Percentiles rank a stretch among this genome's conserved stretches.
phyloP scores from a whole-genome alignment of 2,888 invertebrate species.

The Euzetes globulus region DNA sequence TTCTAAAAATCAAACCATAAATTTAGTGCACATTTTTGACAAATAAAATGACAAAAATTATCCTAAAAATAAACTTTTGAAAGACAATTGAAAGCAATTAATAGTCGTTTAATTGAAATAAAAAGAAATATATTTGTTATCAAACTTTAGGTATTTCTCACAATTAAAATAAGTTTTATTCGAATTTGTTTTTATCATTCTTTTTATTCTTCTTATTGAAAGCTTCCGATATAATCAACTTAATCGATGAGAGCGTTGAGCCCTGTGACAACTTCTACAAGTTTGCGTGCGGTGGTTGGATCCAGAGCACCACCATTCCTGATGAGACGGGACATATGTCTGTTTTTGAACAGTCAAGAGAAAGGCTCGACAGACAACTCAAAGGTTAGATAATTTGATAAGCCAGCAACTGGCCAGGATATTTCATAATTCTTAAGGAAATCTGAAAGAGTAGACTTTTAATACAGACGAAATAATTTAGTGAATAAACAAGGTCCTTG shows the following conservation, averaged over 20 bases:
- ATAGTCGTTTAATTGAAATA: no score
- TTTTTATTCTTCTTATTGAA: background rate
- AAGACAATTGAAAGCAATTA: background rate
- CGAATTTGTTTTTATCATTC: no score
- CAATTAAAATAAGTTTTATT: no score
- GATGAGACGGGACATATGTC: conserved; percentile 34
- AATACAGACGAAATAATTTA: no score
- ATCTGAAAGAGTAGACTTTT: no score
- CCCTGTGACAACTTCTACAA: conserved; percentile 35
- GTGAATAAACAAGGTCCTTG: no score
- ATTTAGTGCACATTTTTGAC: no score
- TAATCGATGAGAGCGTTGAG: conserved; percentile 29
- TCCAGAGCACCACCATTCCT: conserved; percentile 31
- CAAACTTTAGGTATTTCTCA: no score
- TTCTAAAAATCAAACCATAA: no score
- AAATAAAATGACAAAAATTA: background rate
- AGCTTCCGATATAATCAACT: conserved; percentile 34
- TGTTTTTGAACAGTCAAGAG: conserved; percentile 34
- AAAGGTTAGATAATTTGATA: conserved; percentile 28
- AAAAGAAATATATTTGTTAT: no score
- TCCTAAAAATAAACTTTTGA: background rate
- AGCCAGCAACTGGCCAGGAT: no score
- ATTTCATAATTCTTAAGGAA: no score
- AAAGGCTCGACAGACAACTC: conserved; percentile 31
- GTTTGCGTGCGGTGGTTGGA: conserved; percentile 34